phyloP scores from a whole-genome alignment of 2,888 invertebrate genomes.

The Lycophotia porphyrea region DNA sequence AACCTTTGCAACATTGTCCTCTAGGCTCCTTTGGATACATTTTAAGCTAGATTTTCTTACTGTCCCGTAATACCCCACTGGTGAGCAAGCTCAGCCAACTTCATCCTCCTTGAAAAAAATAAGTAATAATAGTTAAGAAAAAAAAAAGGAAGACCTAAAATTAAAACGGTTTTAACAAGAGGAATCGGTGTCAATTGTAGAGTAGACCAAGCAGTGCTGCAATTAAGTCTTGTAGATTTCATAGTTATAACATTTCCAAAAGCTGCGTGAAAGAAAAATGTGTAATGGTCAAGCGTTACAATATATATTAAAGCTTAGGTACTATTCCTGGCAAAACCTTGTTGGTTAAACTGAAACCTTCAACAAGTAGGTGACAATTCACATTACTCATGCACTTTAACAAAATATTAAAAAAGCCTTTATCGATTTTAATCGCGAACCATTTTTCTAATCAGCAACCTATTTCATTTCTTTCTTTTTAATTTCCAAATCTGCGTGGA shows the following conservation, averaged over 20 bases:
- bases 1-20: neutral
- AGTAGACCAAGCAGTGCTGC: neutral
- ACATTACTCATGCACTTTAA: constrained; percentile 23
- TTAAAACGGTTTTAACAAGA: neutral
- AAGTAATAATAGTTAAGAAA: neutral
- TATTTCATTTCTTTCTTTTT: constrained; percentile 31
- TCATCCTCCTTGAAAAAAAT: neutral
- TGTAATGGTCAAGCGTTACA: neutral
- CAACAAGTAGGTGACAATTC: neutral
- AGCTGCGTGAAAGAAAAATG: neutral
- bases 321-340: neutral
- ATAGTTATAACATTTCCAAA: neutral
- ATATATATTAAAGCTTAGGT: neutral
- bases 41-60: neutral
- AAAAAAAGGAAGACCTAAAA: neutral
- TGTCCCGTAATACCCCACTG: neutral
- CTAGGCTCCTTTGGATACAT: neutral
- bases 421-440: constrained; percentile 20
- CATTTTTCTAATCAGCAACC: constrained; percentile 38
- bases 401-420: constrained; percentile 6
- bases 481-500: constrained; percentile 57
- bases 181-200: neutral
- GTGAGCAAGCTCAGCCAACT: neutral
- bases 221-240: neutral
- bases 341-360: constrained; percentile 10